phyloP scores from a whole-genome alignment of 2,113 vertebrate species.

The Siniperca chuatsi region DNA sequence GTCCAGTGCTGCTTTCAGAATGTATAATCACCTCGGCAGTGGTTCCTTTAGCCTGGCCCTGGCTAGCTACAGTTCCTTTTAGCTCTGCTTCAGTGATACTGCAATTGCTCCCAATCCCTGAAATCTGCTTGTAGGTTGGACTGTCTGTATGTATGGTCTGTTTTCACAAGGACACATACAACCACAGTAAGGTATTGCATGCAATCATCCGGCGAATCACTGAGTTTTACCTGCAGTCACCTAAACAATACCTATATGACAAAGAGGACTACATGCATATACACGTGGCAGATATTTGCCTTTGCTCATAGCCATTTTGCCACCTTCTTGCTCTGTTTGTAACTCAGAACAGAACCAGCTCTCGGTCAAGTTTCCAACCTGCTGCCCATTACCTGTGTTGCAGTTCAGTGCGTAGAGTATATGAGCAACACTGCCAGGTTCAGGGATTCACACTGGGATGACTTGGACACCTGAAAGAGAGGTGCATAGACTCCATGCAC shows the following conservation, averaged over 20 bases:
- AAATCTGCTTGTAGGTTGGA: constrained; percentile 49
- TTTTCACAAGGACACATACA: constrained; percentile 54
- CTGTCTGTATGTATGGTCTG: constrained; percentile 31
- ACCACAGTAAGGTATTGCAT: constrained; percentile 16
- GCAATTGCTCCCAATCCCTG: constrained; percentile 38
- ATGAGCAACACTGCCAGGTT: not conserved
- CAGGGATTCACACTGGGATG: not conserved
- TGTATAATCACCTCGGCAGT: constrained; percentile 80
- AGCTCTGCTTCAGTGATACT: constrained; percentile 41
- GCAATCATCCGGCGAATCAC: constrained; percentile 20
- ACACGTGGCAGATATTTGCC: constrained; percentile 26
- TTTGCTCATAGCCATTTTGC: constrained; percentile 28
- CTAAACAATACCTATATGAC: constrained; percentile 32
- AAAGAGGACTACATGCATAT: constrained; percentile 15
- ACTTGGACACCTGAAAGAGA: not conserved
- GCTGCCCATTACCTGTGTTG: not conserved
- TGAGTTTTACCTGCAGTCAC: constrained; percentile 31
- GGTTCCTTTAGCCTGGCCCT: constrained; percentile 60
- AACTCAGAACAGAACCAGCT: not conserved
- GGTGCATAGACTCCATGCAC: too few species aligned
- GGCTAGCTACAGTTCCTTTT: constrained; percentile 42
- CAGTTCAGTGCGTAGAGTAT: not conserved
- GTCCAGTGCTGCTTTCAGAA: constrained; percentile 78
- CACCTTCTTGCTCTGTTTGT: not conserved
- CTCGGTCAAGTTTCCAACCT: constrained; percentile 5